A percentile compares a stretch with the other conserved stretches of the same genome.
phyloP scores from a whole-genome alignment of 1,140 invertebrate genomes.

The Asobara japonica region DNA sequence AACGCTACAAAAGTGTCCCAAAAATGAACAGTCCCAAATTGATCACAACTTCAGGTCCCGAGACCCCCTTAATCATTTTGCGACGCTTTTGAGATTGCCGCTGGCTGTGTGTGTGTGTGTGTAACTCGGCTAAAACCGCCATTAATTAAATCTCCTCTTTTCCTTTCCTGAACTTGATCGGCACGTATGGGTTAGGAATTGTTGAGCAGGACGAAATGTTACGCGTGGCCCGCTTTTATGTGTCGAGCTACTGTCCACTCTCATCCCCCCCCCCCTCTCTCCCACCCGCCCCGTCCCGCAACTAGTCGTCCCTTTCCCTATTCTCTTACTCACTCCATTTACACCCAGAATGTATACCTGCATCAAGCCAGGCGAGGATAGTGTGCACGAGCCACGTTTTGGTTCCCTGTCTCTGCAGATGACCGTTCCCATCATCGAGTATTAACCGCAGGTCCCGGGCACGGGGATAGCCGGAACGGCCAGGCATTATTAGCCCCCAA shows the following conservation, averaged over 20 bases:
- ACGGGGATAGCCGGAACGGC: slow-evolving; percentile 44
- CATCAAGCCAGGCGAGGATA: slow-evolving; percentile 52
- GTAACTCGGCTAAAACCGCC: not conserved
- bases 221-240: slow-evolving; percentile 62
- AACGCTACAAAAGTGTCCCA: too few species aligned
- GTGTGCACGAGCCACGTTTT: slow-evolving; percentile 43
- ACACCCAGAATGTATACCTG: slow-evolving; percentile 31
- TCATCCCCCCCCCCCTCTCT: not conserved
- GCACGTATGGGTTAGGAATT: not conserved
- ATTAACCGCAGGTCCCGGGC: slow-evolving; percentile 65
- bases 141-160: not conserved
- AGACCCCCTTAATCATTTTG: too few species aligned
- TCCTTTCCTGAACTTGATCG: not conserved
- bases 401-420: slow-evolving; percentile 66
- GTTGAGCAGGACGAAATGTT: slow-evolving; percentile 18
- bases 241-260: slow-evolving; percentile 45
- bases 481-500: slow-evolving; percentile 64
- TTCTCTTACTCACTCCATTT: slow-evolving; percentile 32
- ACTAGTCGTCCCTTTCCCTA: not conserved
- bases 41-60: too few species aligned
- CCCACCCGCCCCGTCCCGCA: not conserved
- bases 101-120: too few species aligned
- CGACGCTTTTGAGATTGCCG: too few species aligned
- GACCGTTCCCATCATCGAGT: slow-evolving; percentile 69
- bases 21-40: too few species aligned